Base-by-base conservation (phyloP, 1,140 invertebrate genomes). In the Zaprionus inermis region DNA sequence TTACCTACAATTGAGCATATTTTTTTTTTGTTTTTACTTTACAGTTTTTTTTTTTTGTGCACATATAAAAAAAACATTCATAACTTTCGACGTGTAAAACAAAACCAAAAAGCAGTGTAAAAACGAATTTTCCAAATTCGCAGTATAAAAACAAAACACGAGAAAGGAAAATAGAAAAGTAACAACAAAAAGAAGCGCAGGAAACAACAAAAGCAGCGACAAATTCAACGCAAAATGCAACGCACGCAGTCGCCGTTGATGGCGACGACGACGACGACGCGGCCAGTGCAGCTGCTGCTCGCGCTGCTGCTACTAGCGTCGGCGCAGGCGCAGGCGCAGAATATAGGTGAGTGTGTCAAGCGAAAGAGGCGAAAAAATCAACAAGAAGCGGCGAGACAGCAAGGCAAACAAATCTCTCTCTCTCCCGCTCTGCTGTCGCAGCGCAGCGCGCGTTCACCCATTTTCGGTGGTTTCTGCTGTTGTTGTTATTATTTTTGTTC, bases 281-380 rank as follows among this genome's bases (percentile, higher is more conserved):
- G 41, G 71, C 59, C 52, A 41, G 18, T 44, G 57, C 59, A 44
- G 38, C 38, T 44, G n/a, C n/a, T 44, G 38, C 38, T 44, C 14
- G 16, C 38, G 38, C 38, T 49, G 61, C 22, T 79, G 80, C 60
- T 68, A 63, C 20, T 81, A 66, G 65, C 72, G 46, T 54, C 46
- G 52, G 58, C 65, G 58, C 76, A 52, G 59, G 30, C 73, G 24
- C 82, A 86, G 82, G 83, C 83, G 83, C 83, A 86, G 83, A 86
- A 86, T 86, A 86, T 86, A 86, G 83, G 83, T 88, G 83, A 86
- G 83, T 86, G 83, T 86, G 83, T 86, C 83, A 86, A 82, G 83
- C 79, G 69, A 88, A 83, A 82, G 76, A 88, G 68, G 57, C 66
- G 57, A 69, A 65, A 72, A 66, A 32, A 14, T 22, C 22, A 66